phyloP scores from a whole-genome alignment of 2,113 vertebrate genomes.

The Pachycephala philippinensis region DNA sequence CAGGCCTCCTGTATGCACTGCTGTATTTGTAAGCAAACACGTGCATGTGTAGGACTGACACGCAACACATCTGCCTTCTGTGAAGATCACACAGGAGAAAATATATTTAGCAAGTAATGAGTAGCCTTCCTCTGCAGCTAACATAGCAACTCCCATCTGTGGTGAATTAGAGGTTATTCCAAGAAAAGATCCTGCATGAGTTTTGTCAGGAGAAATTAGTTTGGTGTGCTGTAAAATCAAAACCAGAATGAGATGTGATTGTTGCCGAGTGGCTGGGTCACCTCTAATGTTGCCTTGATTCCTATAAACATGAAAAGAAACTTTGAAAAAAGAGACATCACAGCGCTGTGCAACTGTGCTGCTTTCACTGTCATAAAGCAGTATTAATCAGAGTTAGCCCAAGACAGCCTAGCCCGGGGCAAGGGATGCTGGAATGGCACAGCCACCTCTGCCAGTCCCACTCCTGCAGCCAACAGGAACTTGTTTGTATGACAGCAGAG shows the following conservation, averaged over 20 bases:
- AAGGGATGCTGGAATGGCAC: not conserved
- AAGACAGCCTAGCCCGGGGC: not conserved
- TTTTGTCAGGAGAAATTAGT: slow-evolving; percentile 62
- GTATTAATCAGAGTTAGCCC: not conserved
- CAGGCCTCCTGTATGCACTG: not conserved
- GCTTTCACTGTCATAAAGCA: not conserved
- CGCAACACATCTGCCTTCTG: not conserved
- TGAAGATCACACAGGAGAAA: slow-evolving; percentile 6
- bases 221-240: slow-evolving; percentile 53
- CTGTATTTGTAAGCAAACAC: not conserved
- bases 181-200: slow-evolving; percentile 27
- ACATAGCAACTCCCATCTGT: slow-evolving; percentile 45
- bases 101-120: slow-evolving; percentile 31
- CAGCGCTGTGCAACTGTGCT: slow-evolving; percentile 3
- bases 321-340: slow-evolving; percentile 49
- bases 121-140: not conserved
- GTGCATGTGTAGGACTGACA: not conserved
- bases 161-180: slow-evolving; percentile 29
- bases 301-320: slow-evolving; percentile 37
- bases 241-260: slow-evolving; percentile 43
- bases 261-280: slow-evolving; percentile 20
- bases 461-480: not conserved
- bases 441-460: not conserved
- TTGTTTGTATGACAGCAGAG: not conserved
- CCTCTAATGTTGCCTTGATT: slow-evolving; percentile 24